Conservation (phyloP, 1,140 invertebrate species). For the Ceratosolen solmsi region DNA sequence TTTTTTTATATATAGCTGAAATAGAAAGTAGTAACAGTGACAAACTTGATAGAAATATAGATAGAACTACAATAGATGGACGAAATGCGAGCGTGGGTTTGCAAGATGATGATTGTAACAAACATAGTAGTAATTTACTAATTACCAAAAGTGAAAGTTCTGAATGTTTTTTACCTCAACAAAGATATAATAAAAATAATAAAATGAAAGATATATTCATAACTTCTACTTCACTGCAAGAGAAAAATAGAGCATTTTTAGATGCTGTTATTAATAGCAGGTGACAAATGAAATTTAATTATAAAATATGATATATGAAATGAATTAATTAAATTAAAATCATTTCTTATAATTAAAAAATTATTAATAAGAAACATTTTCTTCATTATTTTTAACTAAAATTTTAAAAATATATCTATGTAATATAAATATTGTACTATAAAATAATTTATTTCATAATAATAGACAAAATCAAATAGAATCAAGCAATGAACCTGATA, state of each 20-base stretch:
- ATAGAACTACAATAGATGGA: conserved; percentile 68
- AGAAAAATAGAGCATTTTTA: conserved; percentile 61
- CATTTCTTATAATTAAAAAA: neutral
- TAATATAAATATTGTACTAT: neutral
- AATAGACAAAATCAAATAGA: conserved; percentile 49
- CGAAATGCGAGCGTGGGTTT: conserved; percentile 69
- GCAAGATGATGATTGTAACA: conserved; percentile 62
- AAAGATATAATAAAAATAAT: conserved; percentile 54
- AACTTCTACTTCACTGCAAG: conserved; percentile 56
- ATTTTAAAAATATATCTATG: neutral
- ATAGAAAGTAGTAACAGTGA: conserved; percentile 67
- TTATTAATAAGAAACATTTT: neutral
- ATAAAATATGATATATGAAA: conserved; percentile 12
- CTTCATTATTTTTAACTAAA: neutral
- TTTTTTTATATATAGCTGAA: conserved; percentile 38
- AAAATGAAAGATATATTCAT: conserved; percentile 61
- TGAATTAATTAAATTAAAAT: neutral
- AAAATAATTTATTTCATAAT: neutral
- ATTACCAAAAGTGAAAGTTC: conserved; percentile 69
- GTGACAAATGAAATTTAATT: conserved; percentile 18
- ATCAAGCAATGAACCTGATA: conserved; percentile 55
- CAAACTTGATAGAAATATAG: conserved; percentile 66
- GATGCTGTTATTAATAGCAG: conserved; percentile 59
- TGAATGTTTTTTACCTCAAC: conserved; percentile 68
- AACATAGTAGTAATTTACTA: conserved; percentile 53